Evolutionary conservation across 2,888 invertebrate species (phyloP), one percentile per base, ranked within the genome.

Genomic region (Leptothorax acervorum): DNA sequence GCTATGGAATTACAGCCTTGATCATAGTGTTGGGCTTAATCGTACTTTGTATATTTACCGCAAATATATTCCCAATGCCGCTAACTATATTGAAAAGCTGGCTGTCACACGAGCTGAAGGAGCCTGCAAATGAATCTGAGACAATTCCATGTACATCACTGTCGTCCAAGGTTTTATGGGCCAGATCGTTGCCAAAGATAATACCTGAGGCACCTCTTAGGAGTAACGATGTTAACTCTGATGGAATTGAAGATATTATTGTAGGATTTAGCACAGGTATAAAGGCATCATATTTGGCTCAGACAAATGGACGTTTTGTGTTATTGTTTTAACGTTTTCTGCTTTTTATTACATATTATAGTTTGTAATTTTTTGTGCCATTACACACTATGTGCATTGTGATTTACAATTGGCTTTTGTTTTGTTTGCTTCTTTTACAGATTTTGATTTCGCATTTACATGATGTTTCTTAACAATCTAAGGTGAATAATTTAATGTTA

Each of bases 261-360:
- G 95, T 98, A 86, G 98, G 97, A 85, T 98, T 97, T 95, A 97
- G 97, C 78, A 97, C 97, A 93, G 97, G 97, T 97, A 93, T 88
- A 39, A 51, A 51, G 23, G 15, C 8, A n/a, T 60, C 11, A 28
- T 15, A 9, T 48, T 45, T 62, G 42, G 6, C 3, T 45, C 6
- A 23, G 51, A 15, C 45, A 39, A 78, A 42, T 42, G 4, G 0
- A 48, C 23, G 1, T 55, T 9, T 68, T 55, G n/a, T 74, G 31
- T 53, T 42, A 12, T 74, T 66, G n/a, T 45, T 63, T 35, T 35
- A 35, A 35, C 6, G 6, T 35, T 18, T 62, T 42, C 55, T 71
- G 28, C 0, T 51, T 51, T 63, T 35, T 71, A 28, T 66, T 85
- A 23, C 31, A 28, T 75, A 51, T 23, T 31, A 53, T 60, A 53